These are phyloP conservation scores for Lanius collurio DNA, from an alignment of 2,113 vertebrate species.

Conservation along the genomic window DNA sequence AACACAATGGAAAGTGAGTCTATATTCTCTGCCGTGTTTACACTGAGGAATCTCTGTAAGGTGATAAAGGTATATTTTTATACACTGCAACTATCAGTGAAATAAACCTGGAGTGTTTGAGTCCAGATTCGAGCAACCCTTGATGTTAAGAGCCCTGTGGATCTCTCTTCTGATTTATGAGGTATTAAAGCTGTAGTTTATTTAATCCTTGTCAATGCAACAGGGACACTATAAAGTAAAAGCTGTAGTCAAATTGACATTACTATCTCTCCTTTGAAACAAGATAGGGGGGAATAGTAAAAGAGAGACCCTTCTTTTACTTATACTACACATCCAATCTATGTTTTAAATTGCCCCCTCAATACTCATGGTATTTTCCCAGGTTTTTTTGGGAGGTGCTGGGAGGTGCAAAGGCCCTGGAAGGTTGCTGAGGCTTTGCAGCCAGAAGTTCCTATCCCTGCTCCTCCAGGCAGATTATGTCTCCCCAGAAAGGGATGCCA, in stretches of 20 bases:
- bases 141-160: not conserved
- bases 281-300: not conserved
- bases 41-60: not conserved
- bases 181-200: not conserved
- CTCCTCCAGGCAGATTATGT: not conserved
- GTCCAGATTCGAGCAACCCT: not conserved
- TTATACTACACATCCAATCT: accelerated
- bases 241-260: not conserved
- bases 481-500: too few relatives aligned
- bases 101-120: not conserved
- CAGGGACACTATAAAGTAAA: not conserved
- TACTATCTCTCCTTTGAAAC: not conserved
- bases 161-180: not conserved
- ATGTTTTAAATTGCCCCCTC: not conserved
- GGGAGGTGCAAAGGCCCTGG: not conserved
- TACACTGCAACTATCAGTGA: not conserved
- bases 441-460: not conserved
- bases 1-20: not conserved
- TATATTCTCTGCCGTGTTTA: not conserved
- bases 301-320: not conserved
- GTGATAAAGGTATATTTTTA: not conserved
- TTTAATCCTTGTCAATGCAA: not conserved
- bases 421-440: not conserved
- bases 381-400: not conserved
- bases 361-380: not conserved